Evolutionary conservation across 2,113 vertebrate genomes (phyloP), one percentile per base, ranked within the genome.

Genomic region (Vidua chalybeata): DNA sequence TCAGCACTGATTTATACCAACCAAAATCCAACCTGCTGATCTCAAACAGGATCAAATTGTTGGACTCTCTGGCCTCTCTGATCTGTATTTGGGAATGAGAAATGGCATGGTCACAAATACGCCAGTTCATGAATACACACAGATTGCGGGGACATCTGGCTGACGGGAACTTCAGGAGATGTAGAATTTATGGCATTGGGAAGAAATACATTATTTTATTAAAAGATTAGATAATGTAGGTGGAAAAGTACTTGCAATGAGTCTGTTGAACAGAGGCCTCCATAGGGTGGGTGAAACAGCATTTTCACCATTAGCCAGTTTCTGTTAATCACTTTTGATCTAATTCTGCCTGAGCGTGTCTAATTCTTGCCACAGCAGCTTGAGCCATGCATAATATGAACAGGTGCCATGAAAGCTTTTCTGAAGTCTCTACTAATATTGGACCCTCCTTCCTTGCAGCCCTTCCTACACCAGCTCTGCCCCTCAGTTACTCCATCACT

Each of bases 91-190:
- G 49, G 67, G 81, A 67, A 90, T 92, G 68, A 93, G 80, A 93
- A 96, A 91, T 18, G 9, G 75, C 77, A 62, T 13, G 59, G 77
- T 95, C 90, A 84, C 93, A 97, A 89, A 86, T 87, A 75, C 62
- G 77, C 86, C 46, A 92, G 45, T 45, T 90, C 72, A 55, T 69
- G 90, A 39, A 75, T 90, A 95, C 79, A 96, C 95, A 97, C 95
- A 97, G 97, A 98, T 97, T 98, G 98, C 78, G 88, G 89, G 91
- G 96, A 97, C 97, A 98, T 97, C 98, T 97, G 97, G 97, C 93
- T 84, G 92, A 94, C 0, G 2, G 86, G 84, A 96, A 93, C 89
- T 96, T 96, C 90, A 89, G 31, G 58, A 91, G 75, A 72, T 63
- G 54, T 33, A 63, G 68, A 91, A 96, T 82, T 94, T 95, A 78